Evolutionary conservation across 2,888 invertebrate genomes (phyloP), one percentile per base, ranked within the genome.

Genomic region (Chouioia cunea): DNA sequence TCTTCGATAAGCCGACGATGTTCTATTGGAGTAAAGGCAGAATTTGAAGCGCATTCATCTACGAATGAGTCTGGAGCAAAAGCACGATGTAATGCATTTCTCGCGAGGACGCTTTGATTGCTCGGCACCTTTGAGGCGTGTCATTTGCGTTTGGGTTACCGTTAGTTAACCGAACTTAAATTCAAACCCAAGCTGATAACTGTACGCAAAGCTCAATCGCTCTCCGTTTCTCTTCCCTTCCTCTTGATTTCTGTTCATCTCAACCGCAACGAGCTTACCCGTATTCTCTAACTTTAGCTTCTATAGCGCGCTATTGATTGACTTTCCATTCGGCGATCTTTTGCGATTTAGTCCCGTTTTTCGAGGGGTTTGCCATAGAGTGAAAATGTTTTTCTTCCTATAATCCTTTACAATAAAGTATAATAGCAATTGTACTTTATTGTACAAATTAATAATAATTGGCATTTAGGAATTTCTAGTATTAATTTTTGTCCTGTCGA

Each of bases 81-180:
- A n/a, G 48, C 14, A 18, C 16, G 23, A 15, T 4, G 20, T 52
- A 27, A 47, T 67, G 16, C 12, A 2, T 54, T 15, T 10, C 18
- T 3, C 43, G 20, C n/a, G 22, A 15, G 36, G 36, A 10, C 36
- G 2, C 10, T 36, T 36, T 36, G 36, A 36, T 36, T 36, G 36
- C 36, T 18, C 12, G 14, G 18, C n/a, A 2, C 15, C 47, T 59
- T 54, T 44, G 46, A 58, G 23, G 0, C 14, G 22, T 4, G 6
- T 16, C 23, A 16, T 14, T n/a, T n/a, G 46, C 15, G 15, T 10
- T 16, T 4, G n/a, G 23, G 47, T 50, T 52, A 8, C 4, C 15
- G 22, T 2, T 58, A 57, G 52, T 59, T 53, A 53, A 59, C 44
- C 36, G 2, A 52, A 59, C 43, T 66, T 59, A 59, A 66, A 59